These are phyloP conservation scores for Tetragonisca angustula DNA, from an alignment of 2,888 invertebrate species.

Conservation along the genomic window DNA sequence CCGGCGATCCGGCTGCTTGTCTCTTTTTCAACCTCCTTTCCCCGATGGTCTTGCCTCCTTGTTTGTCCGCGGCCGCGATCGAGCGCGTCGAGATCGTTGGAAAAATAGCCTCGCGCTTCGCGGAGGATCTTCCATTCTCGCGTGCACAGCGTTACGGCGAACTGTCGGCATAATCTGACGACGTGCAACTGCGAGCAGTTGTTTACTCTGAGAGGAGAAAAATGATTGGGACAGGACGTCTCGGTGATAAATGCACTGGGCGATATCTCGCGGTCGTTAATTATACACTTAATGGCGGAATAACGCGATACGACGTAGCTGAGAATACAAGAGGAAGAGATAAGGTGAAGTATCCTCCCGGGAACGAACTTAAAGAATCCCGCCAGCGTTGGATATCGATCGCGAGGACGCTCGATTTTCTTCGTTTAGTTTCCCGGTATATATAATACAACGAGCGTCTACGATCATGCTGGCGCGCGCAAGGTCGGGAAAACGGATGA, in stretches of 20 bases:
- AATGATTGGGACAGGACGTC: slow-evolving; percentile 24
- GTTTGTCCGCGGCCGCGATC: not conserved
- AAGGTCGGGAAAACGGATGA: slow-evolving; percentile 31
- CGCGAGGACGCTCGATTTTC: not conserved
- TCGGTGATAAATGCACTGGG: slow-evolving; percentile 34
- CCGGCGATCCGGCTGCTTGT: slow-evolving; percentile 6
- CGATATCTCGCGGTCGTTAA: slow-evolving; percentile 12
- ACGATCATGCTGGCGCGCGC: slow-evolving; percentile 27
- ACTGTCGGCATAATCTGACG: slow-evolving; percentile 35
- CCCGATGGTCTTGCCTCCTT: slow-evolving; percentile 12
- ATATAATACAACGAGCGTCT: not conserved
- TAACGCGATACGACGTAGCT: not conserved
- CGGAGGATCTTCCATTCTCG: slow-evolving; percentile 35
- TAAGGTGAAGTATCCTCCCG: not conserved
- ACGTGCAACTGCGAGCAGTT: slow-evolving; percentile 24
- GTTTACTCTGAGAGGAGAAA: slow-evolving; percentile 31
- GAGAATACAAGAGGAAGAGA: not conserved
- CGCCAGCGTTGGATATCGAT: not conserved
- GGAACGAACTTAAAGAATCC: not conserved
- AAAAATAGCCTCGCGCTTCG: slow-evolving; percentile 33
- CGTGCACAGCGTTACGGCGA: slow-evolving; percentile 5
- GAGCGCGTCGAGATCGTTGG: slow-evolving; percentile 30
- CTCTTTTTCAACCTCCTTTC: not conserved
- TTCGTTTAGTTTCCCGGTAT: not conserved
- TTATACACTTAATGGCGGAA: slow-evolving; percentile 19